phyloP scores from a whole-genome alignment of 23 tunicate species.

The Pegea sp. region DNA sequence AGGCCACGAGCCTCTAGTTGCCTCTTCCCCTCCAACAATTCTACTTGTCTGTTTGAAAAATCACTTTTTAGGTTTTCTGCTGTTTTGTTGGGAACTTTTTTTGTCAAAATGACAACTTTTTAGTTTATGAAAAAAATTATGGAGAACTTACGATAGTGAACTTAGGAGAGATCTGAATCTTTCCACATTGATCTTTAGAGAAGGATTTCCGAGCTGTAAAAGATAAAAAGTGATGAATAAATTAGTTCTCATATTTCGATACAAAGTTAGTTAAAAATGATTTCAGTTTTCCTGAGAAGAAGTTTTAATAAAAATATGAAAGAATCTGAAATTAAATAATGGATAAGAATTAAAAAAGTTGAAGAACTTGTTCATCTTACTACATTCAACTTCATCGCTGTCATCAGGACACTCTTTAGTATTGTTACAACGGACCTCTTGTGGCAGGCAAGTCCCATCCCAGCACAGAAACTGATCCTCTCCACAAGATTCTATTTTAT shows the following conservation, averaged over 20 bases:
- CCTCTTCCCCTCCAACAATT: background rate
- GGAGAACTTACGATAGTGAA: background rate
- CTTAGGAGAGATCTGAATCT: constrained; percentile 1
- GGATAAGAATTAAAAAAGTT: too few relatives aligned
- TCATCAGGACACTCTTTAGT: constrained; percentile 2
- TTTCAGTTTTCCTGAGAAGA: too few relatives aligned
- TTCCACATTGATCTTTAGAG: constrained; percentile 1
- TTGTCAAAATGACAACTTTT: too few relatives aligned
- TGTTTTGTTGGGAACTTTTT: too few relatives aligned
- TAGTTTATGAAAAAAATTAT: background rate
- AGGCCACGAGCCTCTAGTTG: background rate
- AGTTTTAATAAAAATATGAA: too few relatives aligned
- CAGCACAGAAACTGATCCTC: too few relatives aligned
- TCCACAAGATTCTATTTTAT: too few relatives aligned
- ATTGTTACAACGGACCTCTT: background rate
- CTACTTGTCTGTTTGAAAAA: constrained; percentile 3
- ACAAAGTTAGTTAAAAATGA: too few relatives aligned
- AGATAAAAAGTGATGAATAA: background rate
- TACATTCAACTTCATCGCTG: constrained; percentile 3
- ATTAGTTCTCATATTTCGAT: too few relatives aligned
- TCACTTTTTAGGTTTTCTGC: too few relatives aligned
- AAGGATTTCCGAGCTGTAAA: background rate
- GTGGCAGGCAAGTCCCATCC: constrained; percentile 1
- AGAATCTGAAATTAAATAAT: too few relatives aligned
- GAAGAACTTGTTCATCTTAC: too few relatives aligned